Evolutionary conservation across 2,888 invertebrate genomes (phyloP).

Genomic region (Cistogaster globosa): DNA sequence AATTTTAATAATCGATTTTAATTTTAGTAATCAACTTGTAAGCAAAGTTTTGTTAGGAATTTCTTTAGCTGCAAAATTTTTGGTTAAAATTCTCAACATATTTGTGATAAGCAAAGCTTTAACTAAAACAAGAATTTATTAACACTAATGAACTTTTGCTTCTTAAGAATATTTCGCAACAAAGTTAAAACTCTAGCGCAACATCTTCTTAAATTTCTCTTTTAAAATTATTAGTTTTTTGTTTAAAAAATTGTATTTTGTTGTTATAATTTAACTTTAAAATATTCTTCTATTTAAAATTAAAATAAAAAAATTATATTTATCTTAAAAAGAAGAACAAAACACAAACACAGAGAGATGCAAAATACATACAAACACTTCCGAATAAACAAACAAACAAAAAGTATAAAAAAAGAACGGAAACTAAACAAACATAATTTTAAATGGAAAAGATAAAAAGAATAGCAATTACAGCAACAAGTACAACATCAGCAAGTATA

Average conservation of each 20-base stretch:
- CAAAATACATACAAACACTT: neutral
- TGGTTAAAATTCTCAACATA: neutral
- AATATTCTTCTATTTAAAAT: slow-evolving; percentile 2
- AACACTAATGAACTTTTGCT: slow-evolving; percentile 37
- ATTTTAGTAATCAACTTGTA: too few relatives aligned
- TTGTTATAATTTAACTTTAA: neutral
- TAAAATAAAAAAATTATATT: slow-evolving; percentile 30
- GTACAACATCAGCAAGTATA: neutral
- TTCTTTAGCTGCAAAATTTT: neutral
- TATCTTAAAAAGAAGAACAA: neutral
- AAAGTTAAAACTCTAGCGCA: neutral
- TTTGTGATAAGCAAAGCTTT: neutral
- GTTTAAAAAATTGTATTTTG: slow-evolving; percentile 33
- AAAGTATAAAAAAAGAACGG: slow-evolving; percentile 7
- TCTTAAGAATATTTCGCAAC: slow-evolving; percentile 2
- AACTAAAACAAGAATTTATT: neutral
- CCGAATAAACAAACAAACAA: neutral
- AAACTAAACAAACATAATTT: slow-evolving; percentile 13
- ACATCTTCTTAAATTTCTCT: slow-evolving; percentile 14
- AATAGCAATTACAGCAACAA: neutral
- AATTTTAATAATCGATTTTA: too few relatives aligned
- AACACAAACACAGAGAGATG: neutral
- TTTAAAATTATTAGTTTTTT: slow-evolving; percentile 14
- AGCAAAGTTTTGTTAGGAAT: neutral
- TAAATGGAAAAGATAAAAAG: neutral